These are phyloP conservation scores for Ips nitidus DNA, from an alignment of 1,140 invertebrate genomes.

Conservation along the genomic window DNA sequence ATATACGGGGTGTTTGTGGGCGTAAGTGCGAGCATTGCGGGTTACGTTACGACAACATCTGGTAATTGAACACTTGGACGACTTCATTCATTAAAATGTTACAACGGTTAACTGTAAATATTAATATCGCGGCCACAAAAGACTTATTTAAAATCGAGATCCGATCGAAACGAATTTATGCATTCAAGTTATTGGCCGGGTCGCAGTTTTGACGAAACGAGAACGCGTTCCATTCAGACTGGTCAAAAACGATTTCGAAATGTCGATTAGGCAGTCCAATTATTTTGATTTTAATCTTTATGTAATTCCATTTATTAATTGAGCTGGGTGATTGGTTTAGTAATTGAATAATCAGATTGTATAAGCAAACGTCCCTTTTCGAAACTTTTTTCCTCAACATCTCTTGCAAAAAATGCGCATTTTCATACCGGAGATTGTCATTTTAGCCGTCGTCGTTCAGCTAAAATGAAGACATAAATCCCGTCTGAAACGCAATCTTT, in stretches of 20 bases:
- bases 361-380: not conserved
- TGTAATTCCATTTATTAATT: too few relatives aligned
- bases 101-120: not conserved
- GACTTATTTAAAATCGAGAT: not conserved
- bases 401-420: not conserved
- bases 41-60: not conserved
- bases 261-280: too few relatives aligned
- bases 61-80: conserved; percentile 3
- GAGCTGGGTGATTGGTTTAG: not conserved
- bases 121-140: not conserved
- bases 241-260: too few relatives aligned
- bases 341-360: not conserved
- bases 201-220: too few relatives aligned
- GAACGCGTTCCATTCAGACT: too few relatives aligned
- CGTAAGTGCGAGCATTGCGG: not conserved
- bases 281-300: too few relatives aligned
- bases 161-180: too few relatives aligned
- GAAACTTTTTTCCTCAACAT: too few relatives aligned
- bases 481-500: not conserved
- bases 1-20: not conserved
- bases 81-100: not conserved
- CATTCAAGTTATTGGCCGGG: too few relatives aligned
- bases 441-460: not conserved
- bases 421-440: conserved; percentile 1
- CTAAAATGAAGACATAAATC: conserved; percentile 4